phyloP scores from a whole-genome alignment of 2,113 vertebrate genomes.

The Atrichornis clamosus region DNA sequence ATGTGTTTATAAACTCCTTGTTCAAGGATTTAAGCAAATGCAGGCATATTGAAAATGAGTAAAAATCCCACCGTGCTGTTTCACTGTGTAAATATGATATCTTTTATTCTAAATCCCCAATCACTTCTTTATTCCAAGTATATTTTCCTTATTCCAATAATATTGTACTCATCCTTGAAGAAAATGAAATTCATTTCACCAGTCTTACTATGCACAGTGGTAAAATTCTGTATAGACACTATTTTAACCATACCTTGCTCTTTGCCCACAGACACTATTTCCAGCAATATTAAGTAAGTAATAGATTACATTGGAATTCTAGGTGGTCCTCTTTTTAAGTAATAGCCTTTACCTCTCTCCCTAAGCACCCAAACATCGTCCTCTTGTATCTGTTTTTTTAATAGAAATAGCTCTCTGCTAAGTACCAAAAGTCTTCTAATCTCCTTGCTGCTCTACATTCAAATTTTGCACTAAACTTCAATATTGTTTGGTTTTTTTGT shows the following conservation, averaged over 20 bases:
- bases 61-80: neutral
- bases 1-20: slow-evolving; percentile 6
- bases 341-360: slow-evolving; percentile 15
- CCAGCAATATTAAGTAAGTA: slow-evolving; percentile 1
- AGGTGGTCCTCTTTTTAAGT: neutral
- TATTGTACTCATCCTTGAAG: slow-evolving; percentile 11
- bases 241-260: neutral
- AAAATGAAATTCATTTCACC: neutral
- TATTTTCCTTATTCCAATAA: neutral
- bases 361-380: neutral
- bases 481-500: neutral
- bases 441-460: neutral
- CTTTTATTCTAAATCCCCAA: neutral
- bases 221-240: neutral
- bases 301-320: neutral
- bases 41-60: neutral
- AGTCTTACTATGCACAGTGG: neutral
- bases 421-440: neutral
- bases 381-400: neutral
- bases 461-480: neutral
- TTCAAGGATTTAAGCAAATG: neutral
- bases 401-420: neutral
- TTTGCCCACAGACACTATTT: neutral
- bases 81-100: slow-evolving; percentile 20
- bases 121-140: neutral